phyloP scores from a whole-genome alignment of 2,888 invertebrate genomes.

The Lasioglossum zephyrum region DNA sequence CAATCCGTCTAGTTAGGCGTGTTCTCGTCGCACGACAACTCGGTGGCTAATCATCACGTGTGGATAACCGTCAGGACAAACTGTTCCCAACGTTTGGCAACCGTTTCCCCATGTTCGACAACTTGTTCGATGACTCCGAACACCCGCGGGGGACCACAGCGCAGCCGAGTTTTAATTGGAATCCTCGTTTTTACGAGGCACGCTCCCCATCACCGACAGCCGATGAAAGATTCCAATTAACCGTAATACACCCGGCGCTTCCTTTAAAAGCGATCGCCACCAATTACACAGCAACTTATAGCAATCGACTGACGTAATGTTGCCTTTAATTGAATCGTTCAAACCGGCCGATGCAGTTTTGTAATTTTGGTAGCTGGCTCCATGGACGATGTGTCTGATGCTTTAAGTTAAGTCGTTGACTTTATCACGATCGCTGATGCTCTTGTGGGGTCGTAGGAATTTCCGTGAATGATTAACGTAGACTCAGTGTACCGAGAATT shows the following conservation, averaged over 20 bases:
- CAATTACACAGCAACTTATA: constrained; percentile 41
- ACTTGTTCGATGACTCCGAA: neutral
- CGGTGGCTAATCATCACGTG: neutral
- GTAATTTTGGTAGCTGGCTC: neutral
- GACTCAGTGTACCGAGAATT: neutral
- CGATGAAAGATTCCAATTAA: constrained; percentile 48
- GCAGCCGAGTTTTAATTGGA: constrained; percentile 23
- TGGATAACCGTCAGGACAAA: neutral
- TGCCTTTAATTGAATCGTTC: constrained; percentile 28
- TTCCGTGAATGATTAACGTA: neutral
- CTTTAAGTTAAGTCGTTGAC: constrained; percentile 8
- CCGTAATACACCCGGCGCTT: constrained; percentile 25
- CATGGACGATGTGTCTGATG: neutral
- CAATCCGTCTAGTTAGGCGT: neutral
- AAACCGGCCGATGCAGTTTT: neutral
- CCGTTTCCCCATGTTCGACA: neutral
- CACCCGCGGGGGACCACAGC: neutral
- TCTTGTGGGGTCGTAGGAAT: neutral
- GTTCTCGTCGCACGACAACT: neutral
- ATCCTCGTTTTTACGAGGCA: neutral
- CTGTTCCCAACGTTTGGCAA: neutral
- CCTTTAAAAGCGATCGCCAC: constrained; percentile 38
- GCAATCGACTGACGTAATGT: constrained; percentile 19
- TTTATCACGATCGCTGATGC: neutral
- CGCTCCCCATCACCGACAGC: neutral